A percentile compares a stretch with the other conserved stretches of the same genome.
These are phyloP conservation scores for Camptogramma bilineatum DNA, from an alignment of 2,888 invertebrate genomes.

Conservation along the genomic window DNA sequence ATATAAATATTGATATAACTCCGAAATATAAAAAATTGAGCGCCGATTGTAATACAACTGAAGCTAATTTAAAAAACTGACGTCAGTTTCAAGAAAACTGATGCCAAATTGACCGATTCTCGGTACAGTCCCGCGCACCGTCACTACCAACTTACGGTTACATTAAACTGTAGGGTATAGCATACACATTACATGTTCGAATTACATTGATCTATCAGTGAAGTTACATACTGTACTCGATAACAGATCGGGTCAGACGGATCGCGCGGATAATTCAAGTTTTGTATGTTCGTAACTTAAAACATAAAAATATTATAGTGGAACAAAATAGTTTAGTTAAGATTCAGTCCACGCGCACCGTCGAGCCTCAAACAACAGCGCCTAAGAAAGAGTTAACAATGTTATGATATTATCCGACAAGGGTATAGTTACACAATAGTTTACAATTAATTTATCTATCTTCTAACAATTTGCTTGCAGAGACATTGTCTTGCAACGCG, in stretches of 20 bases:
- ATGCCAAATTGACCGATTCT: slow-evolving; percentile 23
- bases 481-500: slow-evolving; percentile 52
- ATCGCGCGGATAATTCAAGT: slow-evolving; percentile 63
- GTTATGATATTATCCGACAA: slow-evolving; percentile 78
- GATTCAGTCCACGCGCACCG: slow-evolving; percentile 61
- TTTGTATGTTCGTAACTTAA: no score
- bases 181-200: slow-evolving; percentile 76
- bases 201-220: slow-evolving; percentile 69
- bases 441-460: slow-evolving; percentile 68
- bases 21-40: background rate
- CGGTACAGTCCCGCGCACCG: slow-evolving; percentile 66
- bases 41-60: background rate
- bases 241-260: slow-evolving; percentile 72
- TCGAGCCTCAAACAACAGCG: slow-evolving; percentile 79
- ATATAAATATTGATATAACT: background rate
- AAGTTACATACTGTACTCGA: slow-evolving; percentile 70
- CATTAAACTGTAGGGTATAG: slow-evolving; percentile 66
- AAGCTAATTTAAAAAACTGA: slow-evolving; percentile 2
- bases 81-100: slow-evolving; percentile 10
- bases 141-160: slow-evolving; percentile 70
- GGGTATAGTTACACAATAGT: slow-evolving; percentile 71
- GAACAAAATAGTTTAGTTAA: slow-evolving; percentile 24
- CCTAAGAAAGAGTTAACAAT: slow-evolving; percentile 86
- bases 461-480: slow-evolving; percentile 61
- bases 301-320: no score